Base-by-base conservation (phyloP, 2,888 invertebrate species). In the Lithophane leautieri region DNA sequence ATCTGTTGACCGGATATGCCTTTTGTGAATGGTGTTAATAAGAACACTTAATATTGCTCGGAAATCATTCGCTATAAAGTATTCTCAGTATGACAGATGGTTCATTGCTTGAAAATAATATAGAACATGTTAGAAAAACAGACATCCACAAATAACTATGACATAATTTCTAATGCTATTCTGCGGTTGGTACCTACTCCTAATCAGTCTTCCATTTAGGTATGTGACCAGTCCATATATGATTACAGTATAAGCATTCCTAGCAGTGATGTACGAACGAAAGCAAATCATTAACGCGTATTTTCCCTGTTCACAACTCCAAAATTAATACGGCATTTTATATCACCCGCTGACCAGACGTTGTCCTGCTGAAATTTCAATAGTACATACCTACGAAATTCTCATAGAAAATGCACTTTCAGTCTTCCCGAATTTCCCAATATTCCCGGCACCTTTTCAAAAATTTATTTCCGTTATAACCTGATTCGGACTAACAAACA, bases 1-100 rank as follows among this genome's bases (percentile, higher is more conserved):
- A 68, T 85, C 81, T 60, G 11, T 72, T 71, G 58, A 52, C 65
- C 78, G 72, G 84, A 87, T 82, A 80, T 71, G 77, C 66, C 84
- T 72, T 72, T 70, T 80, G 54, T 65, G 61, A 58, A 67, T 58
- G 4, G 22, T 67, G 52, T 56, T 63, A 68, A 60, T 65, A 44
- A 61, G 34, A 74, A 25, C 42, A 34, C 14, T 28, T 50, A 14
- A 44, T 61, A 71, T 34, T 54, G 50, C 22, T 58, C 44, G 11
- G 25, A 40, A 52, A 34, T 52, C n/a, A 52, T 65, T 63, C n/a
- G 22, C 19, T 22, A 44, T n/a, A 11, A n/a, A 1, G 12, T 61
- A 25, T 25, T 52, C 22, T 54, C 7, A 40, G 61, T 40, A 28
- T 40, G 25, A 12, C 9, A 42, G 12, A 62, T 14, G 47, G n/a